These are phyloP conservation scores for Eulimnadia texana DNA, from an alignment of 1,140 invertebrate genomes.

Conservation along the genomic window DNA sequence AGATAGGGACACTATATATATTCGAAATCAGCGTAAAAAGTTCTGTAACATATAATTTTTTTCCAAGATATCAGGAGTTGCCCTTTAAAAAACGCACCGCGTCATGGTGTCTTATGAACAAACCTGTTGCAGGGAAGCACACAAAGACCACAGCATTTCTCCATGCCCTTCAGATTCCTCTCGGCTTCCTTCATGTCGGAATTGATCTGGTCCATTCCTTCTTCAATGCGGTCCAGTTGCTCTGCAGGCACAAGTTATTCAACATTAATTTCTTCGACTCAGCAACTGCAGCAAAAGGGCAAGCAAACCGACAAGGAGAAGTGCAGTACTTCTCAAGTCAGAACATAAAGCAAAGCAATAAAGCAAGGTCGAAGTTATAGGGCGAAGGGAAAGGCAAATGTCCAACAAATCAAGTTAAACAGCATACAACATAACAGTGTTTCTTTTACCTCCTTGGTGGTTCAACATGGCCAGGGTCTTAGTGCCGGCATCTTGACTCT, in stretches of 20 bases:
- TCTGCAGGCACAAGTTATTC: constrained; percentile 34
- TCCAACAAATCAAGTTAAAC: not conserved
- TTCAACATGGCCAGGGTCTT: constrained; percentile 26
- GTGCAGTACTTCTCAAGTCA: too few relatives aligned
- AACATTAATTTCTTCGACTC: too few relatives aligned
- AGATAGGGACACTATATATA: too few relatives aligned
- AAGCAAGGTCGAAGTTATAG: not conserved
- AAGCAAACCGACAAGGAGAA: too few relatives aligned
- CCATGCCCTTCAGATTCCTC: constrained; percentile 53
- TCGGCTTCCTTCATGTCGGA: constrained; percentile 56
- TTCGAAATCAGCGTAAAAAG: too few relatives aligned
- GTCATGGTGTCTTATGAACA: not conserved
- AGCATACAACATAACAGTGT: not conserved
- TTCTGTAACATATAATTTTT: too few relatives aligned
- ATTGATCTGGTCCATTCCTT: constrained; percentile 55
- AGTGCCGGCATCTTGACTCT: constrained; percentile 27
- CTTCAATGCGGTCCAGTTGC: constrained; percentile 52
- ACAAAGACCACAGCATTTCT: constrained; percentile 54
- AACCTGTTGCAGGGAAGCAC: constrained; percentile 49
- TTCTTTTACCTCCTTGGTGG: constrained; percentile 26
- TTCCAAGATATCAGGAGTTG: too few relatives aligned
- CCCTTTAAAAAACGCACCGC: not conserved
- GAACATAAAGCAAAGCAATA: not conserved
- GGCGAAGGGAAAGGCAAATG: not conserved
- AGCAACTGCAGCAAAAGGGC: too few relatives aligned